Evolutionary conservation across 1,140 invertebrate species (phyloP).

Genomic region (Lethrus apterus): DNA sequence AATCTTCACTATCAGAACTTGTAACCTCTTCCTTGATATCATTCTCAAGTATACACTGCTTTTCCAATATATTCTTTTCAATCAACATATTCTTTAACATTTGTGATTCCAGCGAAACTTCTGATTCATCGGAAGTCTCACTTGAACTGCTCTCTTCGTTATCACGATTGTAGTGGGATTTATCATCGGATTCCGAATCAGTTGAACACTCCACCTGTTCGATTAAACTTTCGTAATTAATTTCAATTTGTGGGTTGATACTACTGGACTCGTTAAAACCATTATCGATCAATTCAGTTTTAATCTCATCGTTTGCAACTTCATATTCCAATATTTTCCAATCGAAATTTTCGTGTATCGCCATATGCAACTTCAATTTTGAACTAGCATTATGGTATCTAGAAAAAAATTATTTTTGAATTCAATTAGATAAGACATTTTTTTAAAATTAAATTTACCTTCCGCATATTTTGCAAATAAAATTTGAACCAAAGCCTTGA

Average conservation of each 20-base stretch:
- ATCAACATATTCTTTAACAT: constrained; percentile 23
- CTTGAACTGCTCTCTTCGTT: constrained; percentile 30
- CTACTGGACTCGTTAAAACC: constrained; percentile 20
- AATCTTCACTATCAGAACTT: constrained; percentile 18
- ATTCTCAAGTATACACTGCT: constrained; percentile 3
- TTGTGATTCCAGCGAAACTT: constrained; percentile 20
- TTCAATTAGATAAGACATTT: too few species aligned
- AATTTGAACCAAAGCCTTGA: constrained; percentile 50
- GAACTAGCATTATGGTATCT: constrained; percentile 52
- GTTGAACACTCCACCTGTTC: constrained; percentile 36
- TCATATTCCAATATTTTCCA: constrained; percentile 34
- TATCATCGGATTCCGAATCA: constrained; percentile 19
- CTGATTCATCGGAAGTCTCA: constrained; percentile 16
- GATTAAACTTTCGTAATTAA: constrained; percentile 36
- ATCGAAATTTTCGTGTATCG: constrained; percentile 50
- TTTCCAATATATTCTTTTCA: constrained; percentile 17
- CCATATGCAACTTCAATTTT: constrained; percentile 51
- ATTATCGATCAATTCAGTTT: constrained; percentile 24
- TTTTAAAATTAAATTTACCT: constrained; percentile 20
- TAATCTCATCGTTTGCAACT: constrained; percentile 36
- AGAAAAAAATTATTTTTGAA: neutral
- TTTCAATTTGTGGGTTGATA: constrained; percentile 20
- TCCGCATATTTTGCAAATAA: constrained; percentile 53
- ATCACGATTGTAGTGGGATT: constrained; percentile 21
- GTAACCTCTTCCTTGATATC: constrained; percentile 8